Evolutionary conservation across 2,888 invertebrate species (phyloP), one percentile per base, ranked within the genome.

Genomic region (Helleia helle): DNA sequence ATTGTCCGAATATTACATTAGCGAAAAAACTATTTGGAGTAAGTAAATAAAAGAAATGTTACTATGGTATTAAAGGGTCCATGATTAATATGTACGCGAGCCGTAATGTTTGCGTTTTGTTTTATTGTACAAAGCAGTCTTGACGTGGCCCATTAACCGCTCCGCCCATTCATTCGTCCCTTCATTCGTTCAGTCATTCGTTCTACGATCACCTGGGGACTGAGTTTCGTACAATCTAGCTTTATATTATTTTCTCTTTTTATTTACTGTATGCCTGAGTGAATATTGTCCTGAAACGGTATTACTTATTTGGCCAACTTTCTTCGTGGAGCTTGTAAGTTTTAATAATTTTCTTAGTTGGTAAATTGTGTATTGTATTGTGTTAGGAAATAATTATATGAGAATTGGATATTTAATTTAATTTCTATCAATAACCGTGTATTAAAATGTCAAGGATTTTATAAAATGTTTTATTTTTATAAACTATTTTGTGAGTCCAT

Each of bases 121-220:
- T 75, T 75, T 70, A 69, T 63, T 58, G 60, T 59, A 57, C 62
- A 66, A 66, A 67, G 56, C 62, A 68, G 70, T 62, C 65, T 63
- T 75, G 71, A 71, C 75, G 66, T 62, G 66, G 56, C 47, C 72
- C 76, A 77, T 79, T 79, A 75, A 62, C 56, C 54, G 55, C 46
- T 51, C 58, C 65, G 60, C 62, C 71, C 67, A 62, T 66, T 68
- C 69, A 65, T 66, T 65, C 65, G 54, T 54, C 58, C 65, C 53
- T 60, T 61, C 69, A 57, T 67, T 65, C 68, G 57, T 52, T 68
- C 58, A 52, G 54, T 62, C 66, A 62, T 46, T 46, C 41, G 40
- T 44, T 45, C 64, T 64, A 75, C 67, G 72, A 68, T 70, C 74
- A 76, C 73, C 76, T 75, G 67, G 77, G 75, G 79, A 76, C 66